Conservation (phyloP, 1,140 invertebrate genomes). For the Cherax quadricarinatus region DNA sequence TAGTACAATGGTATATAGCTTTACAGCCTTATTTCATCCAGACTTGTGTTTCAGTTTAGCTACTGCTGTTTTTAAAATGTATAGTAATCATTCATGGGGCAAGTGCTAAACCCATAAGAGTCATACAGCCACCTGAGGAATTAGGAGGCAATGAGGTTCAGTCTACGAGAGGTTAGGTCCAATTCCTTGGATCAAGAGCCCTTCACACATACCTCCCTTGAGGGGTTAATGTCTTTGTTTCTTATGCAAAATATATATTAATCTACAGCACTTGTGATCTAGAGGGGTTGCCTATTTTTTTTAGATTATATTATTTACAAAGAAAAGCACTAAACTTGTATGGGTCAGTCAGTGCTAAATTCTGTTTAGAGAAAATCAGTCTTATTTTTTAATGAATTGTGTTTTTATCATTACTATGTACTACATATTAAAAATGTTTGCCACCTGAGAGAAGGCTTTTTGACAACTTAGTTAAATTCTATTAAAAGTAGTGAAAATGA, state of each 20-base stretch:
- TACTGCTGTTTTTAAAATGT: neutral
- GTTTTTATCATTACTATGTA: neutral
- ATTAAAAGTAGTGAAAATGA: neutral
- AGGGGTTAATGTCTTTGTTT: neutral
- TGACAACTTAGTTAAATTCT: neutral
- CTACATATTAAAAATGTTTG: neutral
- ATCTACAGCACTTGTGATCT: neutral
- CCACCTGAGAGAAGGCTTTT: neutral
- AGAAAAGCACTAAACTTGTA: neutral
- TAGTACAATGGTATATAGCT: slow-evolving; percentile 69
- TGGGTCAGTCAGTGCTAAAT: neutral
- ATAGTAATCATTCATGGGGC: neutral
- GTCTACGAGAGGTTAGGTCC: no score
- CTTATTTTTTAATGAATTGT: no score
- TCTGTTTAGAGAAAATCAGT: no score
- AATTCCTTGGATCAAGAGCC: no score
- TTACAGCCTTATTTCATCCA: slow-evolving; percentile 63
- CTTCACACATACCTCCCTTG: no score
- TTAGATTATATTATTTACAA: neutral
- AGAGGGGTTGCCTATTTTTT: neutral
- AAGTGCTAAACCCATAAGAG: neutral
- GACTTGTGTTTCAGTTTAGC: slow-evolving; percentile 5
- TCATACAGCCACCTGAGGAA: no score
- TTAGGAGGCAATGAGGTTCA: neutral
- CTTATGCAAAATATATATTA: neutral